Percentiles rank a stretch among this genome's conserved stretches.
These are phyloP conservation scores for Hirtodrosophila histrioides DNA, from an alignment of 2,888 invertebrate genomes.

Conservation along the genomic window DNA sequence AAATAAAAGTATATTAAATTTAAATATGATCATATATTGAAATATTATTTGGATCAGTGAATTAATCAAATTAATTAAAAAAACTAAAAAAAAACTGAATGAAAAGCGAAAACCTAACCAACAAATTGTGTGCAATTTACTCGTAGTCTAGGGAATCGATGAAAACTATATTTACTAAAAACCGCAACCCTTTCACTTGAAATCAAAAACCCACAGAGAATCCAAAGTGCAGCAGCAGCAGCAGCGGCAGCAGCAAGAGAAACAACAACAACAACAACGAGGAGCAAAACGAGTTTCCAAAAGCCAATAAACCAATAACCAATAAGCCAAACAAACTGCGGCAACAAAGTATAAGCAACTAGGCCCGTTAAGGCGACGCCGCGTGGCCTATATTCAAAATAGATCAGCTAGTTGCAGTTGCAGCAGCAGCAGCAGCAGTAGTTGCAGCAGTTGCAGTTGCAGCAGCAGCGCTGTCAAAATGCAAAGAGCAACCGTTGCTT, in stretches of 20 bases:
- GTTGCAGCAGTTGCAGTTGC: conserved; percentile 15
- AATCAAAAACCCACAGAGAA: conserved; percentile 47
- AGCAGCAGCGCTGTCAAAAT: conserved; percentile 48
- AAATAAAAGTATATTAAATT: too few species aligned
- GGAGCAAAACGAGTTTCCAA: conserved; percentile 64
- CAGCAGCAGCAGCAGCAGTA: conserved; percentile 31
- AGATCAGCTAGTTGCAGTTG: conserved; percentile 51
- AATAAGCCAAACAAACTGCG: conserved; percentile 59
- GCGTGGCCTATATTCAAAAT: conserved; percentile 81
- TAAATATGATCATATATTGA: too few species aligned
- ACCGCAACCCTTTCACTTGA: conserved; percentile 77
- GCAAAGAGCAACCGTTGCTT: conserved; percentile 47
- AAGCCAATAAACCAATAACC: conserved; percentile 61
- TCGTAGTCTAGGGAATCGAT: conserved; percentile 21
- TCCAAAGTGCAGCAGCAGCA: conserved; percentile 50
- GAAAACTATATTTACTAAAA: conserved; percentile 39
- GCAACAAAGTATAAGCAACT: conserved; percentile 46
- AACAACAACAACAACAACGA: conserved; percentile 21
- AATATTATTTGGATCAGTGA: too few species aligned
- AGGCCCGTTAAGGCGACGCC: conserved; percentile 71
- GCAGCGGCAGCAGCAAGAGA: conserved; percentile 27
- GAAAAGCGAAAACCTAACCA: conserved; percentile 16
- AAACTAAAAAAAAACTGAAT: conserved; percentile 1
- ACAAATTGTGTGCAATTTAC: conserved; percentile 9
- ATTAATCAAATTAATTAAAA: too few species aligned